phyloP scores from a whole-genome alignment of 2,888 invertebrate genomes.

The Callinectes sapidus region DNA sequence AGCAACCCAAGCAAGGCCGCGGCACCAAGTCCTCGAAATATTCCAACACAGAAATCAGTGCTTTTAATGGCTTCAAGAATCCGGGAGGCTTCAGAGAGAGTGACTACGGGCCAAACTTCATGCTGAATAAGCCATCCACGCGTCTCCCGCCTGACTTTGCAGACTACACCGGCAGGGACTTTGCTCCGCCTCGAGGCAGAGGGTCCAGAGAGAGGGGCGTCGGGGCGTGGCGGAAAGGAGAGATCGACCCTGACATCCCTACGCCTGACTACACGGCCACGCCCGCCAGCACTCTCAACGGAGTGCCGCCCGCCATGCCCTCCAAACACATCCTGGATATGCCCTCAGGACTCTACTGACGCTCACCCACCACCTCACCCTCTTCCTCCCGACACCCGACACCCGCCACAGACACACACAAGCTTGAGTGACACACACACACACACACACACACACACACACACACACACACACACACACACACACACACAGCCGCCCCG shows the following conservation, averaged over 20 bases:
- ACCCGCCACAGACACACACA: no score
- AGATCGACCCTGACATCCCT: slow-evolving; percentile 72
- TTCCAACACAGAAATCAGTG: slow-evolving; percentile 62
- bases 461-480: slow-evolving; percentile 30
- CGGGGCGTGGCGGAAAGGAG: slow-evolving; percentile 59
- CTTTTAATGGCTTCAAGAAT: slow-evolving; percentile 71
- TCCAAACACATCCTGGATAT: slow-evolving; percentile 72
- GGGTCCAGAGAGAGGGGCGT: slow-evolving; percentile 51
- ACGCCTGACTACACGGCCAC: slow-evolving; percentile 72
- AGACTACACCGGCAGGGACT: slow-evolving; percentile 66
- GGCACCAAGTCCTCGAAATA: slow-evolving; percentile 48
- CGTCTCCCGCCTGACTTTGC: slow-evolving; percentile 60
- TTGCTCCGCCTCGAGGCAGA: slow-evolving; percentile 51
- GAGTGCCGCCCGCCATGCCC: slow-evolving; percentile 43
- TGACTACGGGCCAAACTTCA: slow-evolving; percentile 72
- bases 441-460: slow-evolving; percentile 41
- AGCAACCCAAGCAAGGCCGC: slow-evolving; percentile 45
- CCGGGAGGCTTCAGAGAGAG: slow-evolving; percentile 68
- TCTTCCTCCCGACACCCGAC: background rate
- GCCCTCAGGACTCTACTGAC: slow-evolving; percentile 72
- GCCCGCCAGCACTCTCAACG: slow-evolving; percentile 68
- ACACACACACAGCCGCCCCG: background rate
- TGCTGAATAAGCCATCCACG: slow-evolving; percentile 67
- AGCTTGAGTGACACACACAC: background rate
- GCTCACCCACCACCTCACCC: background rate